Percentiles rank a stretch among this genome's conserved stretches.
Evolutionary conservation across 2,113 vertebrate species (phyloP).

Genomic region (Gracilinanus agilis): DNA sequence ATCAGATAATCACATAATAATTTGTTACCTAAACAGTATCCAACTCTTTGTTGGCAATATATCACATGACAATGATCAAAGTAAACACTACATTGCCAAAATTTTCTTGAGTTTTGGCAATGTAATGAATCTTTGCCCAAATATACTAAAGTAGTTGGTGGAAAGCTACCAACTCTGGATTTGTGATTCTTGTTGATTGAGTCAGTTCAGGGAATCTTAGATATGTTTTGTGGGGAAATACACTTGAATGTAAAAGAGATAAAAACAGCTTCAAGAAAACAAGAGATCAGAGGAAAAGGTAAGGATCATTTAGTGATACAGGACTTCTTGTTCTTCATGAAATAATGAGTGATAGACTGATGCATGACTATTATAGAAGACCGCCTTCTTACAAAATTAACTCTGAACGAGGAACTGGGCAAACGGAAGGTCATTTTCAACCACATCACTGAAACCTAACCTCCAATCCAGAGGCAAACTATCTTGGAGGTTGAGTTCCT

Average conservation of each 20-base stretch:
- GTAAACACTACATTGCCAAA: constrained; percentile 87
- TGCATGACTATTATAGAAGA: constrained; percentile 90
- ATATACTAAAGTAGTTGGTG: constrained; percentile 94
- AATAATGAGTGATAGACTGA: constrained; percentile 90
- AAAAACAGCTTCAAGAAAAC: constrained; percentile 92
- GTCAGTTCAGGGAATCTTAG: constrained; percentile 93
- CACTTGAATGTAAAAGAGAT: constrained; percentile 97
- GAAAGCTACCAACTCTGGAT: constrained; percentile 94
- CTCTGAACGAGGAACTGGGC: constrained; percentile 87
- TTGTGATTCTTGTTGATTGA: constrained; percentile 95
- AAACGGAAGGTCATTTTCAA: constrained; percentile 90
- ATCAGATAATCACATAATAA: constrained; percentile 88
- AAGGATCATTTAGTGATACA: constrained; percentile 91
- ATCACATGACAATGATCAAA: constrained; percentile 91
- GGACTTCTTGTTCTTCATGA: constrained; percentile 89
- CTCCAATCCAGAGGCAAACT: constrained; percentile 64
- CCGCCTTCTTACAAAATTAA: constrained; percentile 90
- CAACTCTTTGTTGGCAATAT: constrained; percentile 94
- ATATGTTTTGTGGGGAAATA: constrained; percentile 94
- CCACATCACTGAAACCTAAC: constrained; percentile 86
- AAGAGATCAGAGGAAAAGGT: constrained; percentile 87
- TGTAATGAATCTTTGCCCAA: constrained; percentile 94
- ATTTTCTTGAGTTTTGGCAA: constrained; percentile 95
- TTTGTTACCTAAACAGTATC: constrained; percentile 92
- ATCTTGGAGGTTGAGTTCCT: constrained; percentile 88